Percentiles rank a stretch among this genome's conserved stretches.
These are phyloP conservation scores for Oscheius myriophilus DNA, from an alignment of 2,888 invertebrate species.

Conservation along the genomic window DNA sequence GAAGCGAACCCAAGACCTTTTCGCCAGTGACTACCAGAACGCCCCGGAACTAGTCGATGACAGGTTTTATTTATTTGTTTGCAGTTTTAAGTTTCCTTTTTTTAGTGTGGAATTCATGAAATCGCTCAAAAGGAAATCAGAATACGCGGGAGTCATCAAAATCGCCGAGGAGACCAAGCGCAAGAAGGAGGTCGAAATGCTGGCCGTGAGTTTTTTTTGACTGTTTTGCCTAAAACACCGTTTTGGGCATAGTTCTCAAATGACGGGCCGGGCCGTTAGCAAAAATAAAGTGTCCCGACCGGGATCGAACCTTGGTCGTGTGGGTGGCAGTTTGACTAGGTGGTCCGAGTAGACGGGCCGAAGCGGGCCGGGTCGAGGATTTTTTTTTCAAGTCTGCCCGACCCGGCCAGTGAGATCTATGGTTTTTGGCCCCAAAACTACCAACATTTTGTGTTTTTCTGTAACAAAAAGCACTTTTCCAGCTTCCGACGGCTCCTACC, in stretches of 20 bases:
- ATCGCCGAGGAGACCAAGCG: slow-evolving; percentile 76
- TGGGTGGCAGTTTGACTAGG: no score
- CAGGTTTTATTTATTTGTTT: slow-evolving; percentile 47
- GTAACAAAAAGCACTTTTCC: no score
- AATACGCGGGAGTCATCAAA: slow-evolving; percentile 85
- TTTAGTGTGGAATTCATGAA: slow-evolving; percentile 45
- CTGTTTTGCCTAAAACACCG: background rate
- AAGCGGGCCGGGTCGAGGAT: no score
- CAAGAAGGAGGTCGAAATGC: slow-evolving; percentile 60
- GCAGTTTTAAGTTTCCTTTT: slow-evolving; percentile 46
- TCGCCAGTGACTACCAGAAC: slow-evolving; percentile 86
- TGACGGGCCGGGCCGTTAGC: no score
- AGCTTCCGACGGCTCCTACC: slow-evolving; percentile 21
- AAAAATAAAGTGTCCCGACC: no score
- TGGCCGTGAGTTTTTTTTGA: slow-evolving; percentile 41
- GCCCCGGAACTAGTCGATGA: slow-evolving; percentile 85
- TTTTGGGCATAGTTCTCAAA: no score
- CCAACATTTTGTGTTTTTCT: background rate
- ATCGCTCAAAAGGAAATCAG: slow-evolving; percentile 83
- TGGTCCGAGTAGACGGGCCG: no score
- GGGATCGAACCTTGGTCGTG: no score
- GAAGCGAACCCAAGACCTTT: slow-evolving; percentile 97
- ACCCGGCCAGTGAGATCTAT: no score
- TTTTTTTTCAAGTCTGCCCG: no score
- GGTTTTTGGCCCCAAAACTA: background rate